Evolutionary conservation across 2,888 invertebrate species (phyloP), one percentile per base, ranked within the genome.

Genomic region (Trisateles emortualis): DNA sequence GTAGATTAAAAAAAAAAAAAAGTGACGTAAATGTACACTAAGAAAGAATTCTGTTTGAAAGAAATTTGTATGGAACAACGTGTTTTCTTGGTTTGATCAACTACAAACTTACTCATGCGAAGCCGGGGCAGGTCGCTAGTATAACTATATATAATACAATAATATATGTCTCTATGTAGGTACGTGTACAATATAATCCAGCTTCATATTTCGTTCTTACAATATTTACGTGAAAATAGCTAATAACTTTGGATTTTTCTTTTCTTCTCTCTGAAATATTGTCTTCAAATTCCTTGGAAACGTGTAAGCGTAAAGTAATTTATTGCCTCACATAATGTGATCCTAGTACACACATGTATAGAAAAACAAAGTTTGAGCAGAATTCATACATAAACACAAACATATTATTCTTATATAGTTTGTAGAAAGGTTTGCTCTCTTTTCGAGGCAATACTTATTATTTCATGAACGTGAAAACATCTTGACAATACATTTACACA

Each of bases 141-240:
- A 39, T 13, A 39, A 40, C 42, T 43, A 36, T 42, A 22, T 38
- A 36, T 38, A 30, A 36, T 30, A 36, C 36, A 49, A 33, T 29
- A 49, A 38, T 33, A 38, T n/a, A 32, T 32, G 32, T 45, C 13
- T 44, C 8, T 17, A 41, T 41, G 10, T 46, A 42, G 38, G 32
- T 43, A 29, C 43, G 13, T 26, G 26, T 26, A 26, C 24, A 14
- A 24, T n/a, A 38, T 52, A 47, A 53, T 53, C 42, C 43, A 17
- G 33, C 42, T 43, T 47, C 41, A 48, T 47, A 47, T 53, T 53
- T 39, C 42, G 35, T 26, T 39, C 40, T 40, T 26, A 44, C 51
- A 51, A 52, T 47, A 53, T 53, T 47, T 53, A 46, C 52, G 36
- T 47, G 38, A 26, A 53, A 53, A 53, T 43, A 39, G 38, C 47